These are phyloP conservation scores for Rhysida immarginata DNA, from an alignment of 1,140 invertebrate species.

Conservation along the genomic window DNA sequence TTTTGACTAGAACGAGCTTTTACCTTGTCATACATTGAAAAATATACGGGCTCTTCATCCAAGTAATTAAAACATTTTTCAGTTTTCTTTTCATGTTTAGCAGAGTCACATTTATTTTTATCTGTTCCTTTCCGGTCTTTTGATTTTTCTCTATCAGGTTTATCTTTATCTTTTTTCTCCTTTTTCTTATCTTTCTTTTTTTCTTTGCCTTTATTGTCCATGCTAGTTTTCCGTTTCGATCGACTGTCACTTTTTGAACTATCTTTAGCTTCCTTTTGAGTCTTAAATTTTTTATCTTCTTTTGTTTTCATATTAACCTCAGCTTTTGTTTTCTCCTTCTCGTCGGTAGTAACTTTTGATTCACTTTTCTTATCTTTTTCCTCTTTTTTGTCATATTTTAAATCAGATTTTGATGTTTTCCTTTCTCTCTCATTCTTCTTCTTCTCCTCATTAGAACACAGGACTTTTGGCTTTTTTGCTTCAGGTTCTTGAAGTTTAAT, in stretches of 20 bases:
- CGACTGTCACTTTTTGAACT: constrained; percentile 23
- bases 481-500: constrained; percentile 37
- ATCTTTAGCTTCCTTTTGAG: constrained; percentile 23
- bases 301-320: constrained; percentile 12
- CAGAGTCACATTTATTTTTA: constrained; percentile 10
- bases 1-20: constrained; percentile 66
- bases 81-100: constrained; percentile 13
- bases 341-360: constrained; percentile 6
- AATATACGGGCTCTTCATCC: constrained; percentile 75
- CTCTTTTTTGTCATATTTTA: constrained; percentile 1
- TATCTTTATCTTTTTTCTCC: constrained; percentile 10
- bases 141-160: constrained; percentile 9
- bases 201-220: constrained; percentile 13
- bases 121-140: constrained; percentile 24
- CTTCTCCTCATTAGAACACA: not conserved
- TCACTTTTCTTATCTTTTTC: constrained; percentile 19
- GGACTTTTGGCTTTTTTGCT: constrained; percentile 49
- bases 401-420: not conserved
- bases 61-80: constrained; percentile 65
- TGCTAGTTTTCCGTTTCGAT: constrained; percentile 14
- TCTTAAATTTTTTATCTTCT: constrained; percentile 6
- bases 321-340: constrained; percentile 13
- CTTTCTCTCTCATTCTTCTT: constrained; percentile 12
- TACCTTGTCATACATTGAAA: constrained; percentile 97
- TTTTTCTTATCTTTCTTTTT: constrained; percentile 17